A percentile compares a stretch with the other conserved stretches of the same genome.
Evolutionary conservation across 2,113 vertebrate species (phyloP).

Genomic region (Herpetotheres cachinnans): DNA sequence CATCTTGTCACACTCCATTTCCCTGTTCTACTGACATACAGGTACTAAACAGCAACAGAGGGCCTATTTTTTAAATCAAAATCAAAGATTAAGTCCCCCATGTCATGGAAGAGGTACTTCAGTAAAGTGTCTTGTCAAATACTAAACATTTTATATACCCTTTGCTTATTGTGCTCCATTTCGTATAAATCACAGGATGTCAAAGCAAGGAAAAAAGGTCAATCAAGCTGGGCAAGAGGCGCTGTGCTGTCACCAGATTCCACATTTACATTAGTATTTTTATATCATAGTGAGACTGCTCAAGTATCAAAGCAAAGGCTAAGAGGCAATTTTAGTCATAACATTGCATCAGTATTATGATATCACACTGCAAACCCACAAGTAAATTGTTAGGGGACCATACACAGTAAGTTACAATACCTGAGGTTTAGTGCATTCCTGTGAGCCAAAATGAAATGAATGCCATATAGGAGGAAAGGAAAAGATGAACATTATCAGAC

Average conservation of each 20-base stretch:
- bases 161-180: neutral
- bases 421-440: conserved; percentile 97
- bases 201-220: neutral
- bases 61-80: neutral
- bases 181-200: neutral
- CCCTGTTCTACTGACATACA: neutral
- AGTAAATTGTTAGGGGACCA: conserved; percentile 66
- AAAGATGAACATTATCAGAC: conserved; percentile 89
- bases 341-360: conserved; percentile 5
- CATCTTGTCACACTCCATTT: neutral
- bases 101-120: neutral
- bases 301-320: conserved; percentile 2
- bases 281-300: neutral
- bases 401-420: conserved; percentile 87
- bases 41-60: neutral
- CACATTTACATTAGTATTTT: neutral
- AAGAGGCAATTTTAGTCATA: conserved; percentile 24
- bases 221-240: neutral
- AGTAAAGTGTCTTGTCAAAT: neutral
- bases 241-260: neutral
- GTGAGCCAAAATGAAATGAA: conserved; percentile 90
- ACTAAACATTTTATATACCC: neutral
- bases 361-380: conserved; percentile 49
- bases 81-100: neutral
- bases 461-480: conserved; percentile 88